Percentiles rank a stretch among this genome's conserved stretches.
Conservation (phyloP, 2,113 vertebrate genomes). For the Hiodon alosoides region DNA sequence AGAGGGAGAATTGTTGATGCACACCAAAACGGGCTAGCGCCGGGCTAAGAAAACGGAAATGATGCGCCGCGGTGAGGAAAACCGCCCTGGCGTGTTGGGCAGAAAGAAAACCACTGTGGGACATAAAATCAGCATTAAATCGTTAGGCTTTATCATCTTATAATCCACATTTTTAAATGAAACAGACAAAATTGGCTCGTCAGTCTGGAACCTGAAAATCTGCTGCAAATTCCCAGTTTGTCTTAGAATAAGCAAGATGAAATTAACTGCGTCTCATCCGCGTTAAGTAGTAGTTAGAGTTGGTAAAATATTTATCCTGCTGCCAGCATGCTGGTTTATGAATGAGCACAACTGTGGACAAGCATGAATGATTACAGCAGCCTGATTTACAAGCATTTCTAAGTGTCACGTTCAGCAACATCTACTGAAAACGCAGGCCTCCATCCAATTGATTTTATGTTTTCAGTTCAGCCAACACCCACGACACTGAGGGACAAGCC, state of each 20-base stretch:
- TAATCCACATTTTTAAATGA: conserved; percentile 43
- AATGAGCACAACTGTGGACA: conserved; percentile 37
- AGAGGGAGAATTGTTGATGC: no score
- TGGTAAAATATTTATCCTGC: conserved; percentile 36
- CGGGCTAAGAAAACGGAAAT: background rate
- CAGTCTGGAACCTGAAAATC: conserved; percentile 58
- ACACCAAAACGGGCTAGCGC: no score
- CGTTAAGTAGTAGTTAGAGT: conserved; percentile 24
- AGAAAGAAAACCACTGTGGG: conserved; percentile 25
- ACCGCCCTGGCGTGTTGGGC: background rate
- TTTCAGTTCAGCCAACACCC: conserved; percentile 26
- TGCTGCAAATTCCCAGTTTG: conserved; percentile 52
- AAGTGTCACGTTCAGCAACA: conserved; percentile 27
- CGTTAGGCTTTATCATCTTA: conserved; percentile 35
- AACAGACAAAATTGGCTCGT: conserved; percentile 55
- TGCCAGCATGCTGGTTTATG: conserved; percentile 37
- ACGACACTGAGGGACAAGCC: conserved; percentile 34
- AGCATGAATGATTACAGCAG: conserved; percentile 36
- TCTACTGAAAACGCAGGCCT: conserved; percentile 31
- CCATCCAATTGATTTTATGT: conserved; percentile 30
- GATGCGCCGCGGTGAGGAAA: background rate
- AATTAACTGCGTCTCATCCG: conserved; percentile 24
- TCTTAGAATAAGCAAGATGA: conserved; percentile 25
- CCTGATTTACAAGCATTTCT: conserved; percentile 3
- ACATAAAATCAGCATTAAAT: conserved; percentile 33